Evolutionary conservation across 1,140 invertebrate species (phyloP), one percentile per base, ranked within the genome.

Genomic region (Calephelis nemesis): DNA sequence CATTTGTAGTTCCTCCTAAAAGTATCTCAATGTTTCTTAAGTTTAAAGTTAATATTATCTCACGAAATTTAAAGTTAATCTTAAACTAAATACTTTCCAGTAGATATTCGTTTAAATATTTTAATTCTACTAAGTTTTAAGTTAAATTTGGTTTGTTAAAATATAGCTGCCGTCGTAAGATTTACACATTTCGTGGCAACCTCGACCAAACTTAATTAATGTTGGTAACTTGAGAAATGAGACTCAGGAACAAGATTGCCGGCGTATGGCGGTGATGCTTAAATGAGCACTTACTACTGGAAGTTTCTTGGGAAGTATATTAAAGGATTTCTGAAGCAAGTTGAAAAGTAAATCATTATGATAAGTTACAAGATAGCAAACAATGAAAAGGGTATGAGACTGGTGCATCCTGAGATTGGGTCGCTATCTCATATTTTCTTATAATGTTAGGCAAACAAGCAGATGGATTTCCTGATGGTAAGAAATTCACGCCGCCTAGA

Each of bases 201-300:
- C 54, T 39, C 54, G 54, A 10, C 54, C 54, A 58, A 58, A 58
- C 15, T 58, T 58, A 58, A 58, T 58, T 58, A 58, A 58, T 30
- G 54, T 58, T 58, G 19, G 54, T 30, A 30, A 39, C 54, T 58
- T 39, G 54, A 58, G 54, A 58, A 58, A 19, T 58, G 54, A 58
- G 54, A 58, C 54, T 58, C 30, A 9, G 54, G 54, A 58, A 58
- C 30, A 39, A 58, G 54, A 10, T 58, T 58, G 54, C 30, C 50
- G 50, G 19, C 54, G 54, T 58, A 58, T 58, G 54, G 54, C 54
- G 19, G 19, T 58, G 54, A 39, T 58, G 54, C 54, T 58, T 30
- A 58, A 58, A 58, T 58, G 54, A 58, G 19, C 54, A 12, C 54
- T 58, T 58, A 10, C 30, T 30, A 10, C 54, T 58, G 15, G 19